These are phyloP conservation scores for Epiblema foenella DNA, from an alignment of 2,888 invertebrate species.

Conservation along the genomic window DNA sequence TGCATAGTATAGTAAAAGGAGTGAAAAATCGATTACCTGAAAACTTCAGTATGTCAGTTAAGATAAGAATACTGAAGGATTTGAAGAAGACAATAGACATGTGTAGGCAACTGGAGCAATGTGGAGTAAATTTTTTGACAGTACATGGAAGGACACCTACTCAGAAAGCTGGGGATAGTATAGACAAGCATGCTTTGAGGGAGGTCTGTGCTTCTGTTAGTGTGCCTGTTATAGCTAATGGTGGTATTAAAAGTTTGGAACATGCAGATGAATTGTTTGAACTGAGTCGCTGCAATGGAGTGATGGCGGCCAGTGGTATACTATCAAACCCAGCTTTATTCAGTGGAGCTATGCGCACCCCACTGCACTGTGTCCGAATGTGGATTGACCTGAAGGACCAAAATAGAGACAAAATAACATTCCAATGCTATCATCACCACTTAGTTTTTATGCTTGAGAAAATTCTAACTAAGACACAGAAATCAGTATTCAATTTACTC, in stretches of 20 bases:
- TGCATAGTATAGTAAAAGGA: conserved; percentile 91
- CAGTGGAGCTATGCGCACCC: conserved; percentile 88
- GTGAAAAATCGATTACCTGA: conserved; percentile 89
- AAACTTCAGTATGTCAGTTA: conserved; percentile 95
- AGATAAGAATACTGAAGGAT: conserved; percentile 93
- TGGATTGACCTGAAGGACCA: conserved; percentile 91
- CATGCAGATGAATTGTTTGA: conserved; percentile 89
- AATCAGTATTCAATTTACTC: conserved; percentile 91
- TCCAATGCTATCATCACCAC: conserved; percentile 97
- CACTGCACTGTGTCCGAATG: conserved; percentile 90
- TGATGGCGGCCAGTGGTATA: conserved; percentile 97
- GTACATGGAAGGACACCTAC: conserved; percentile 96
- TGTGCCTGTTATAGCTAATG: conserved; percentile 96
- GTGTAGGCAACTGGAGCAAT: conserved; percentile 91
- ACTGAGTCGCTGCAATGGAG: conserved; percentile 90
- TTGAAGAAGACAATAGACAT: conserved; percentile 90
- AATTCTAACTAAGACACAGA: conserved; percentile 88
- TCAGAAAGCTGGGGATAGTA: conserved; percentile 90
- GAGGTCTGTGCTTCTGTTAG: conserved; percentile 88
- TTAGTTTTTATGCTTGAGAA: conserved; percentile 97
- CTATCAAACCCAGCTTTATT: conserved; percentile 96
- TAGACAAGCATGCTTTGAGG: conserved; percentile 89
- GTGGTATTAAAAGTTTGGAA: conserved; percentile 91
- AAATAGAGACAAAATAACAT: conserved; percentile 87
- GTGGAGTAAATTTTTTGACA: conserved; percentile 95